phyloP scores from a whole-genome alignment of 2,113 vertebrate species.

The Cyanistes caeruleus region DNA sequence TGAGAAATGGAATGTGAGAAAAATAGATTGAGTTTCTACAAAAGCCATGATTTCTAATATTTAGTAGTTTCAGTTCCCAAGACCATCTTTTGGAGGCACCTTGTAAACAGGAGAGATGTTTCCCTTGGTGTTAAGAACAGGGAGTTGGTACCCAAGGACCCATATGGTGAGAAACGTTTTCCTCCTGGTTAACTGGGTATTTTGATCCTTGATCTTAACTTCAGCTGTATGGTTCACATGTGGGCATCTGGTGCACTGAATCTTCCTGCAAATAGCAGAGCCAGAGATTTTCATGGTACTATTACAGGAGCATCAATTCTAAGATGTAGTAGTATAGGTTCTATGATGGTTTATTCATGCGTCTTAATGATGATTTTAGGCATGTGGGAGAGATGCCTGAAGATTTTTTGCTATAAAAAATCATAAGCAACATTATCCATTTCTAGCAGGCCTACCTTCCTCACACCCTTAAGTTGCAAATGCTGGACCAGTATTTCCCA shows the following conservation, averaged over 20 bases:
- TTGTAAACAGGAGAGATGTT: background rate
- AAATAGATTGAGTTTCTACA: background rate
- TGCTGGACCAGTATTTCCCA: background rate
- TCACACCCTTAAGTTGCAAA: fast-evolving
- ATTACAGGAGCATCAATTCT: background rate
- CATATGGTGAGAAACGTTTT: background rate
- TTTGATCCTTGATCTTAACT: background rate
- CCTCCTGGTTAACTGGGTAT: background rate
- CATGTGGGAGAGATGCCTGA: background rate
- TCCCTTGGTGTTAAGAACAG: background rate
- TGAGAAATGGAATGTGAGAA: background rate
- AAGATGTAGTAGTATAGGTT: background rate
- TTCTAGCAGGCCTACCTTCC: background rate
- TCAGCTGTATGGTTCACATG: background rate
- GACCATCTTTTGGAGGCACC: background rate
- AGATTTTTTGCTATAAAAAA: background rate
- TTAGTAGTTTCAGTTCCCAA: background rate
- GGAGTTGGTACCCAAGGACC: background rate
- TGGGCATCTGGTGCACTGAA: background rate
- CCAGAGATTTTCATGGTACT: background rate
- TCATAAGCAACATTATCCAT: background rate
- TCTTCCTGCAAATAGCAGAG: background rate
- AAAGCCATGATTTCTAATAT: background rate
- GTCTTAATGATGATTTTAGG: background rate
- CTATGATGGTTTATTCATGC: background rate